Evolutionary conservation across 1,140 invertebrate genomes (phyloP), one percentile per base, ranked within the genome.

Genomic region (Zeugodacus cucurbitae): DNA sequence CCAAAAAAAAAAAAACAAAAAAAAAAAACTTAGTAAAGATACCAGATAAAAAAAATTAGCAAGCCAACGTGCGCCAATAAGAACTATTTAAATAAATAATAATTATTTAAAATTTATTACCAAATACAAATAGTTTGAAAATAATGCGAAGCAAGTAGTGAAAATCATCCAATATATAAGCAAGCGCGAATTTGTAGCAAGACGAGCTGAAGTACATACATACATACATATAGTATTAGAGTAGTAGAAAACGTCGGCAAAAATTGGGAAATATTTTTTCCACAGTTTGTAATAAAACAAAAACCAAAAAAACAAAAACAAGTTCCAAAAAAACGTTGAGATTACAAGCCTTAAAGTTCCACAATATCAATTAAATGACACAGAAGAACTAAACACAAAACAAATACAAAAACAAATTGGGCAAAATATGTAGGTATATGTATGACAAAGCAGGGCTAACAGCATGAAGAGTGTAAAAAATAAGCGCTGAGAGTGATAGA

Each of bases 281-380:
- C 74, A 82, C 74, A 82, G 74, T 82, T 82, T 82, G 74, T 82
- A 82, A 82, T 82, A 82, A 82, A 8, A 74, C 22, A 74, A 54
- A 17, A n/a, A n/a, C n/a, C n/a, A n/a, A 54, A 20, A 70, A 32
- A 70, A 62, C 58, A 62, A 62, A 62, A 62, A 26, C 58, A 82
- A 82, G 74, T 82, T 82, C 74, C 74, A 82, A 26, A 82, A 62
- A 82, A 82, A 82, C 74, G 74, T 82, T 82, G 74, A 82, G 74
- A 82, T 82, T 82, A 82, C 74, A 82, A 82, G 74, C 74, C 74
- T 82, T 82, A 82, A 82, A 82, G 74, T 82, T 54, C 41, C 74
- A 82, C 74, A 82, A 82, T 82, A 82, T 82, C 74, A 82, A 82
- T 82, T 82, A 82, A 82, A 82, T 17, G 4, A 82, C 37, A 54